phyloP scores from a whole-genome alignment of 2,888 invertebrate genomes.

The Rhorus exstirpatorius region DNA sequence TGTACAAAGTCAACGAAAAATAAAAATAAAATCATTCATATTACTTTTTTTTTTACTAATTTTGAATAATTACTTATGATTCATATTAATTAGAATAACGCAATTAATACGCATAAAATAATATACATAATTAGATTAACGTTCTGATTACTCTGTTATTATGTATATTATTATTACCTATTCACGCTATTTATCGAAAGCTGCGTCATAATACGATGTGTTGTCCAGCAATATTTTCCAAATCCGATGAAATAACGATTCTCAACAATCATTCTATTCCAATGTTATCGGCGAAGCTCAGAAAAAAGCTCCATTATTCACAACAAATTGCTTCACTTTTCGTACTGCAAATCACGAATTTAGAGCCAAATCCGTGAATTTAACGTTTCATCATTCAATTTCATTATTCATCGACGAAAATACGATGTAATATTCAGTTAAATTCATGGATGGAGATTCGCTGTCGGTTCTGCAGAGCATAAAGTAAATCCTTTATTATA shows the following conservation, averaged over 20 bases:
- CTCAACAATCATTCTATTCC: neutral
- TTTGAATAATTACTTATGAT: neutral
- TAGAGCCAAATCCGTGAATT: neutral
- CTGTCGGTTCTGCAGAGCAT: conserved; percentile 5
- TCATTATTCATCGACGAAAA: conserved; percentile 34
- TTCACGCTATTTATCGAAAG: too few species aligned
- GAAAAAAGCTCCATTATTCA: neutral
- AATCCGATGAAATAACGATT: neutral
- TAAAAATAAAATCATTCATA: neutral
- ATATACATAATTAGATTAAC: too few species aligned
- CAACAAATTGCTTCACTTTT: neutral
- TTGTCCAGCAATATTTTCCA: neutral
- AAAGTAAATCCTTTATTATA: conserved; percentile 58
- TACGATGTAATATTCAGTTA: conserved; percentile 55
- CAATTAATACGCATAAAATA: too few species aligned
- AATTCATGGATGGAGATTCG: conserved; percentile 57
- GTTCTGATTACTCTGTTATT: too few species aligned
- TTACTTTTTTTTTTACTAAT: neutral
- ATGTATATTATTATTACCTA: too few species aligned
- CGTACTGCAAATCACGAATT: neutral
- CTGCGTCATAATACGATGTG: too few species aligned
- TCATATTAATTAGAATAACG: neutral
- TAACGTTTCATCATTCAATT: conserved; percentile 43
- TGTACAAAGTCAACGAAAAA: neutral
- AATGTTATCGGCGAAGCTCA: neutral